Base-by-base conservation (phyloP, 2,797 vertebrate species). In the Sebastes flavidus region DNA sequence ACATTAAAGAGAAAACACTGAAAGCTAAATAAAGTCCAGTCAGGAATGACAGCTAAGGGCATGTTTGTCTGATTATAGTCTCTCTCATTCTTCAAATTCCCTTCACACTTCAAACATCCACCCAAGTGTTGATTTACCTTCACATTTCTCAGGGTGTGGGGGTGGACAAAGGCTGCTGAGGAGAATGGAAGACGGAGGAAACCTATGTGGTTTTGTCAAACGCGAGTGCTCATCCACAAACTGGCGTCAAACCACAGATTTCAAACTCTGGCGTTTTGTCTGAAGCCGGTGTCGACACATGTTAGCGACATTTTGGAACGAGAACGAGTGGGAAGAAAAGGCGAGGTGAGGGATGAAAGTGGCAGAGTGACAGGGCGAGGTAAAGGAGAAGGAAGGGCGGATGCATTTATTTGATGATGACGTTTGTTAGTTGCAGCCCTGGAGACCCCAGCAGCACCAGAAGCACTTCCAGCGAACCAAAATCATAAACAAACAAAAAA, bases 401-500 rank as follows among this genome's bases (percentile, higher is more conserved):
- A 93, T 86, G 81, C 88, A 81, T 91, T 88, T 91, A 91, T 92
- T 90, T 93, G 88, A 95, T 87, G 87, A 94, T 93, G 87, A 90
- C 82, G 82, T 86, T 76, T 91, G 91, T 94, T 80, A 76, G 83
- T 87, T 83, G 80, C 80, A 87, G 75, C 92, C 90, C 92, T 34
- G 68, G 91, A 87, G 86, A 86, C 84, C 65, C 61, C 54, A 3
- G 56, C 80, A 88, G 56, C 80, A 88, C 81, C 75, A 80, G 74
- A 80, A 83, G 58, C 60, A 87, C 88, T 91, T 85, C 85, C 82
- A 76, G 72, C 69, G 89, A 93, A 74, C 30, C 83, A 32, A 91
- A 95, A 93, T 93, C 91, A 90, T 88, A 92, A 92, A 94, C 91
- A 95, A 95, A 95, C 89, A 91, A 90, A 88, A 90, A 87, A 87